Evolutionary conservation across 1,140 invertebrate species (phyloP), one percentile per base, ranked within the genome.

Genomic region (Leucophenga varia): DNA sequence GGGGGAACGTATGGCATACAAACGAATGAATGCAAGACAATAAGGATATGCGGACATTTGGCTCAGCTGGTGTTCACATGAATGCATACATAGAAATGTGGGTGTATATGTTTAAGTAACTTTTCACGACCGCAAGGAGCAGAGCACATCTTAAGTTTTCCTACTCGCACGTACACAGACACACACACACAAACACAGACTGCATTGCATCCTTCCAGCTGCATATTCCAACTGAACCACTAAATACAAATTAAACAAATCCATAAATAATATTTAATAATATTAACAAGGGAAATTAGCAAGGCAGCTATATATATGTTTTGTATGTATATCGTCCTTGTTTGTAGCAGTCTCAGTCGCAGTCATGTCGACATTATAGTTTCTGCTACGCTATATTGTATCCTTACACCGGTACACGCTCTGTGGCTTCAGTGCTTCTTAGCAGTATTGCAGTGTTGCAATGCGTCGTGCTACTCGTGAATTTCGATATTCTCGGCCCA

Each of bases 211-310:
- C 4, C 16, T n/a, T 16, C 4, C 12, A n/a, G 20, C 8, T 35
- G 12, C 20, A 20, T 22, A 32, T 50, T 22, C 45, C 49, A 42
- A 50, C 48, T 52, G 49, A 53, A 57, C 61, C 61, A 72, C 68
- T 72, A 72, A 72, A 72, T 72, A 72, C 68, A 72, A 72, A 72
- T 72, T 72, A 72, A 72, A 72, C 68, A 72, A 72, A 72, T 72
- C 68, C 68, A 72, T 72, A 72, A 72, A 72, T 72, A 69, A 72
- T 72, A 69, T 72, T 72, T 72, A 72, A 72, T 72, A 72, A 69
- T 64, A 72, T 72, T 72, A 72, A 72, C 68, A 72, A 65, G 68
- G n/a, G 59, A 72, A 69, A 72, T 72, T 72, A 72, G 68, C 64
- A 60, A n/a, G n/a, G n/a, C n/a, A n/a, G n/a, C n/a, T n/a, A n/a